A percentile compares a stretch with the other conserved stretches of the same genome.
phyloP scores from a whole-genome alignment of 2,888 invertebrate genomes.

The Cataglyphis altisquamis region DNA sequence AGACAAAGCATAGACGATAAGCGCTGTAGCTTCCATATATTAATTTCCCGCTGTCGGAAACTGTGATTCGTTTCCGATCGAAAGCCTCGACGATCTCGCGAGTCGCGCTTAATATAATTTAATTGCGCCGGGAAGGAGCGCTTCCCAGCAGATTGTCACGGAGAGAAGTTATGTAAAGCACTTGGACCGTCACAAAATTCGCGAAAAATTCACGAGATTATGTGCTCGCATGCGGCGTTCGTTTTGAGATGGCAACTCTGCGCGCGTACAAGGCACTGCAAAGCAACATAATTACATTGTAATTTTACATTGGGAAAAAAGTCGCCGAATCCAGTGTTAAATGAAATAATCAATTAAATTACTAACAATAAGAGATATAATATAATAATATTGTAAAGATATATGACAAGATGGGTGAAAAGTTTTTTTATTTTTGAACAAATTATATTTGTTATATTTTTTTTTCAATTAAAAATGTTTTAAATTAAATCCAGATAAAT shows the following conservation, averaged over 20 bases:
- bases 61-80: constrained; percentile 11
- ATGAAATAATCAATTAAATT: constrained; percentile 3
- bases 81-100: background rate
- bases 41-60: constrained; percentile 16
- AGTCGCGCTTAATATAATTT: constrained; percentile 53
- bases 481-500: background rate
- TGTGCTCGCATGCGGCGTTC: constrained; percentile 1
- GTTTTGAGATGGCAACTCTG: constrained; percentile 11
- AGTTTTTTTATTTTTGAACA: background rate
- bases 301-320: background rate
- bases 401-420: background rate
- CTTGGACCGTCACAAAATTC: constrained; percentile 68
- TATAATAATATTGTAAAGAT: background rate
- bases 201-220: constrained; percentile 20
- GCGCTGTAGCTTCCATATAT: constrained; percentile 12
- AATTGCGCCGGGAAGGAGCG: constrained; percentile 50
- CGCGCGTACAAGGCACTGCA: constrained; percentile 59
- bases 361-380: background rate
- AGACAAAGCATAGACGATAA: constrained; percentile 36
- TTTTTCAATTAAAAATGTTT: too few species aligned
- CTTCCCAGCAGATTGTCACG: constrained; percentile 76
- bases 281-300: constrained; percentile 41
- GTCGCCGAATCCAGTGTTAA: background rate
- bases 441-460: background rate
- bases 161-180: constrained; percentile 76